phyloP scores from a whole-genome alignment of 2,113 vertebrate genomes.

The Malurus elegans region DNA sequence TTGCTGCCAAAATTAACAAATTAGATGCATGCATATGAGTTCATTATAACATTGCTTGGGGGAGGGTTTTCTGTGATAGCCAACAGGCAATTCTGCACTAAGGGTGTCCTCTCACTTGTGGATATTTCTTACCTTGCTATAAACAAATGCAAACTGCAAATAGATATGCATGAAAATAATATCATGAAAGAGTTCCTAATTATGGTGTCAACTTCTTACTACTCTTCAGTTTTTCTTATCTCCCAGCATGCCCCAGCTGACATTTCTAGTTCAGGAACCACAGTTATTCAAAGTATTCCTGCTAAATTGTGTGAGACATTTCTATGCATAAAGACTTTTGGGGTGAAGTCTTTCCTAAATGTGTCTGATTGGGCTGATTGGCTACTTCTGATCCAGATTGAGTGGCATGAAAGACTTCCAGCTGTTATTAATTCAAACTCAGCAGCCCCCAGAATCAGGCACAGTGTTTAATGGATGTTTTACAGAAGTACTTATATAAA shows the following conservation, averaged over 20 bases:
- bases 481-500: not conserved
- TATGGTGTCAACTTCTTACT: not conserved
- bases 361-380: not conserved
- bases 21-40: not conserved
- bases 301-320: not conserved
- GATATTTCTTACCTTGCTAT: not conserved
- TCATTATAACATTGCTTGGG: not conserved
- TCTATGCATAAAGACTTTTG: not conserved
- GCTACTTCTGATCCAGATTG: not conserved
- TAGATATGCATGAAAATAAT: not conserved
- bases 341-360: not conserved
- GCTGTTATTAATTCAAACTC: not conserved
- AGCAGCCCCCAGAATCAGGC: not conserved
- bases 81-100: not conserved
- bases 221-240: not conserved
- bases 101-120: not conserved
- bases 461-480: constrained; percentile 19
- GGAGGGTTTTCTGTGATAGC: not conserved
- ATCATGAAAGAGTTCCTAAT: not conserved
- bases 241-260: not conserved
- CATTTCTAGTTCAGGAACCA: not conserved
- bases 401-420: not conserved
- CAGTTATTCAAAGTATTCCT: not conserved
- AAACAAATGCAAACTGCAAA: not conserved
- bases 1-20: not conserved